Base-by-base conservation (phyloP, 2,888 invertebrate genomes). In the Nudaria mundana region DNA sequence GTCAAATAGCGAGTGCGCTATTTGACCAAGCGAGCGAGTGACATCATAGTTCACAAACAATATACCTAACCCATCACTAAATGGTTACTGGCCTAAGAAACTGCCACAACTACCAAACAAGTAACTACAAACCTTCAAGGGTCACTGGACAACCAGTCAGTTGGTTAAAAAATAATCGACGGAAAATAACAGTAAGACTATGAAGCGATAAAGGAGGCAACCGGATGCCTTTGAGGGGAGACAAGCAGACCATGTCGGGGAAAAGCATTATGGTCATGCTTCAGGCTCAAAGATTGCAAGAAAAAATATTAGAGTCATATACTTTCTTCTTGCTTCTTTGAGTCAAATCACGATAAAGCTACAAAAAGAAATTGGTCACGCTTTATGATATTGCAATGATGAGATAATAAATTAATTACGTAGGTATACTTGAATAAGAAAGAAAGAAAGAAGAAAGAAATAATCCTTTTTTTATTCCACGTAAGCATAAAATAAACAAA, bases 81-180 rank as follows among this genome's bases (percentile, higher is more conserved):
- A 22, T 8, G 11, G 3, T 14, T 7, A 11, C 6, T 15, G 11
- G 23, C 15, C 15, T 32, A 23, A 32, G 10, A 30, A 22, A 23
- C 14, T 7, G 23, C 12, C 10, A 10, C 23, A 15, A 2, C 8
- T 13, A 32, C 25, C 16, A 18, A 40, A n/a, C 25, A 44, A 48
- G 39, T 45, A 40, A 7, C 24, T 34, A 33, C 30, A 46, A 42
- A 37, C 38, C 57, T 62, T 74, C 71, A 76, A 60, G 77, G 78
- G 78, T 76, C 81, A 80, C 52, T 52, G 57, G 59, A 54, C 68
- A 71, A 59, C 33, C 51, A 68, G 79, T 75, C 76, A 71, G 71
- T 78, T 76, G 66, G 62, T 49, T 18, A 53, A 60, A 63, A 69
- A 68, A 81, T 81, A 81, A 81, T 78, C 62, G 76, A 53, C 79